Percentiles rank a stretch among this genome's conserved stretches.
Conservation (phyloP, 2,797 vertebrate genomes). For the Borostomias antarcticus region DNA sequence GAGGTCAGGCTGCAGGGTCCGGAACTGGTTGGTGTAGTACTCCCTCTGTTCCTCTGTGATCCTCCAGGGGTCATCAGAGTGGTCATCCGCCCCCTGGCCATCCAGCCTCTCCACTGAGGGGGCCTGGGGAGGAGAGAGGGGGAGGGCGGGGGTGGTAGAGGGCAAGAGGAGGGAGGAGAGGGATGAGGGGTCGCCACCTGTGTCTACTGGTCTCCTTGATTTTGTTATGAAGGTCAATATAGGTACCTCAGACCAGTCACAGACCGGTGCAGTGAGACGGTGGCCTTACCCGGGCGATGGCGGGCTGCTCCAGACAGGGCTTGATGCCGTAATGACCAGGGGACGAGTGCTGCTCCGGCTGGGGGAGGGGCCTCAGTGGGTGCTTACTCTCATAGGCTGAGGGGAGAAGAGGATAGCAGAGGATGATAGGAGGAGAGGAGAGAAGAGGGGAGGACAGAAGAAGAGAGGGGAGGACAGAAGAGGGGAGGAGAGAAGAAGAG, state of each 20-base stretch:
- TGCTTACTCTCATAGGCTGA: conserved; percentile 63
- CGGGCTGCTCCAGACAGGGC: conserved; percentile 67
- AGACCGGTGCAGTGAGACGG: too few relatives aligned
- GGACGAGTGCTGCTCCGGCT: conserved; percentile 71
- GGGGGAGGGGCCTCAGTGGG: conserved; percentile 56
- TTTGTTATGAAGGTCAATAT: too few relatives aligned
- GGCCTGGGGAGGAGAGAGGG: conserved; percentile 19
- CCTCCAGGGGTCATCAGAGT: conserved; percentile 92
- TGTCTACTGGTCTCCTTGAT: too few relatives aligned
- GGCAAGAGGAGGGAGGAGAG: neutral
- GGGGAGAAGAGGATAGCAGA: conserved; percentile 7
- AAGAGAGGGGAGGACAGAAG: neutral
- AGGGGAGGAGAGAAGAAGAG: conserved; percentile 8
- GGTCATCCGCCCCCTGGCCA: conserved; percentile 71
- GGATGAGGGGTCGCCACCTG: neutral
- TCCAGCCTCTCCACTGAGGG: conserved; percentile 80
- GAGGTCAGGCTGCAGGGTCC: conserved; percentile 88
- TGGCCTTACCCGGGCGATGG: conserved; percentile 76
- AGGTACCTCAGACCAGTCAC: neutral
- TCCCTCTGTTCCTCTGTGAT: conserved; percentile 95
- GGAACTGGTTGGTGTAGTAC: conserved; percentile 95
- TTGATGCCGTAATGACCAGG: conserved; percentile 78
- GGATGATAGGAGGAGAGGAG: conserved; percentile 5
- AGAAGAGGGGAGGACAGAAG: conserved; percentile 17
- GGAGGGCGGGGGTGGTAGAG: neutral